Evolutionary conservation across 64 coral and sea anemone species (phyloP).

Genomic region (Pocillopora verrucosa): DNA sequence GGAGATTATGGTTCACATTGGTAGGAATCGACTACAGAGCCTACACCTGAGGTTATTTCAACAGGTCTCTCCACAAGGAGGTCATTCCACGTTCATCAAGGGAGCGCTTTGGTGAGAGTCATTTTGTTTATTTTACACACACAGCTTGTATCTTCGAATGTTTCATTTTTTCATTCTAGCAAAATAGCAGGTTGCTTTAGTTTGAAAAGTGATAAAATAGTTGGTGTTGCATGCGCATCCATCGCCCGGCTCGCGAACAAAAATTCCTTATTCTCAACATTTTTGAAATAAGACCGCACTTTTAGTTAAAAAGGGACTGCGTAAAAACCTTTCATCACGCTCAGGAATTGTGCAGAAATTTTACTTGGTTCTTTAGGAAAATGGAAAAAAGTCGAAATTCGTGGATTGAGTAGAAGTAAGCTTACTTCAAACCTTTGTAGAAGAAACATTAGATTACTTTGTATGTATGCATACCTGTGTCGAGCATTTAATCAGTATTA

Average conservation of each 20-base stretch:
- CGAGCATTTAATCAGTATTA: background rate
- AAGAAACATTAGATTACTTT: background rate
- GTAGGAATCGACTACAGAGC: background rate
- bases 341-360: background rate
- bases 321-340: too few relatives aligned
- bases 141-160: background rate
- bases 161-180: background rate
- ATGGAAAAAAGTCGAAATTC: background rate
- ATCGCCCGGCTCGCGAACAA: background rate
- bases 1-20: background rate
- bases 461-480: background rate
- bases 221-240: background rate
- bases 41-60: conserved; percentile 11
- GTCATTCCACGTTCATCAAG: background rate
- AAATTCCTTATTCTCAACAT: too few relatives aligned
- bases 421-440: background rate
- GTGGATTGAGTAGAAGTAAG: background rate
- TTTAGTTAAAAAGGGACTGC: too few relatives aligned
- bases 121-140: conserved; percentile 22
- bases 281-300: too few relatives aligned
- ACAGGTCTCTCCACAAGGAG: conserved; percentile 32
- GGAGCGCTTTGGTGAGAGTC: background rate
- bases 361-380: background rate
- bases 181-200: background rate
- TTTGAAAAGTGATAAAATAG: background rate